Percentiles rank a stretch among this genome's conserved stretches.
phyloP scores from a whole-genome alignment of 2,888 invertebrate genomes.

The Gymnoscelis rufifasciata region DNA sequence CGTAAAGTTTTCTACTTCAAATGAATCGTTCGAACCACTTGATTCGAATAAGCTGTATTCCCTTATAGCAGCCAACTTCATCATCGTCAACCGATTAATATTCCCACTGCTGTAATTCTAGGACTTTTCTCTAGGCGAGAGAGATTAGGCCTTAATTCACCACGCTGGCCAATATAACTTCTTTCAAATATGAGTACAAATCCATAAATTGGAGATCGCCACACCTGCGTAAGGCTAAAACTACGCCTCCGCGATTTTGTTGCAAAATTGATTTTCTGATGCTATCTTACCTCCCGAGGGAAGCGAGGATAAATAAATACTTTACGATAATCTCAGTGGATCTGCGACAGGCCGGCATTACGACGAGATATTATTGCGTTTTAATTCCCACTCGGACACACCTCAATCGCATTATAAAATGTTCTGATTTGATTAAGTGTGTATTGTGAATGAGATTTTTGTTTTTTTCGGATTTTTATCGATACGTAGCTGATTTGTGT shows the following conservation, averaged over 20 bases:
- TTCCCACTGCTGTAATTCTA: too few relatives aligned
- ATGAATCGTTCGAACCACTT: too few relatives aligned
- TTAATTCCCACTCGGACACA: conserved; percentile 69
- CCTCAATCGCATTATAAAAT: conserved; percentile 59
- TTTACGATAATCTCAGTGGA: conserved; percentile 71
- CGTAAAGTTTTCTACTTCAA: too few relatives aligned
- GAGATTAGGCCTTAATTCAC: too few relatives aligned
- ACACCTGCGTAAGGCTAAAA: conserved; percentile 62
- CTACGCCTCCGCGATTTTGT: conserved; percentile 71
- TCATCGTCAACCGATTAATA: too few relatives aligned
- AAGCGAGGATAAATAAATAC: conserved; percentile 75
- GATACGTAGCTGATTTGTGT: too few relatives aligned
- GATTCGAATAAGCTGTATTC: too few relatives aligned
- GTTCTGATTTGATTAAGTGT: conserved; percentile 63
- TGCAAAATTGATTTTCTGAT: conserved; percentile 76
- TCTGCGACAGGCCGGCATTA: conserved; percentile 73
- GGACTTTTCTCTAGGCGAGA: too few relatives aligned
- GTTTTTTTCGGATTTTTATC: too few relatives aligned
- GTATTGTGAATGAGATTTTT: too few relatives aligned
- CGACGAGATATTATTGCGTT: conserved; percentile 72
- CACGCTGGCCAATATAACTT: background rate
- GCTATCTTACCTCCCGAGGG: conserved; percentile 72
- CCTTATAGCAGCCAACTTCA: too few relatives aligned
- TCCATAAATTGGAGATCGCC: conserved; percentile 45
- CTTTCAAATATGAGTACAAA: background rate